Conservation (phyloP, 1,140 invertebrate genomes). For the Octopus sinensis region DNA sequence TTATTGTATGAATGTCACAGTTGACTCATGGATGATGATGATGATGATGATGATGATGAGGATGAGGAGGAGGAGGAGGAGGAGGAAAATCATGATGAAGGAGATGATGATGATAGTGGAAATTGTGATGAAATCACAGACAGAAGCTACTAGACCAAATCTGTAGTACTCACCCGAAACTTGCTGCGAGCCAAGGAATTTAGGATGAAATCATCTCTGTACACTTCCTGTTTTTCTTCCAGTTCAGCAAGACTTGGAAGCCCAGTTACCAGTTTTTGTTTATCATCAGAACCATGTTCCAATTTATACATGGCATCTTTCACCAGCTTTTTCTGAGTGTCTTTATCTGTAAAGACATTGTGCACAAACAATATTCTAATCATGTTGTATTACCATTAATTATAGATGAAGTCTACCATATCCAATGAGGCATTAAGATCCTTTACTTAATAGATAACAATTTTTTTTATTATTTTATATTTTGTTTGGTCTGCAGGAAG, state of each 20-base stretch:
- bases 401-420: too few relatives aligned
- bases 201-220: conserved; percentile 86
- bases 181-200: conserved; percentile 77
- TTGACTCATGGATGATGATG: not conserved
- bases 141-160: not conserved
- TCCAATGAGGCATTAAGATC: too few relatives aligned
- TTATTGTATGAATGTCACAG: not conserved
- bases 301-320: conserved; percentile 95
- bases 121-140: not conserved
- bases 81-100: too few relatives aligned
- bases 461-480: too few relatives aligned
- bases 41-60: too few relatives aligned
- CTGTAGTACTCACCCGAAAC: conserved; percentile 71
- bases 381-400: too few relatives aligned
- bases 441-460: too few relatives aligned
- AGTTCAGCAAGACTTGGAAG: conserved; percentile 72
- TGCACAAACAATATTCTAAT: too few relatives aligned
- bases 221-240: conserved; percentile 75
- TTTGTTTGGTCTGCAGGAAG: too few relatives aligned
- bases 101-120: too few relatives aligned
- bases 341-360: conserved; percentile 62
- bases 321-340: conserved; percentile 79
- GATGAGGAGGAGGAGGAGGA: too few relatives aligned
- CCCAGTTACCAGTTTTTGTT: conserved; percentile 68
- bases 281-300: conserved; percentile 85